A percentile compares a stretch with the other conserved stretches of the same genome.
Evolutionary conservation across 2,888 invertebrate species (phyloP).

Genomic region (Caenorhabditis japonica): DNA sequence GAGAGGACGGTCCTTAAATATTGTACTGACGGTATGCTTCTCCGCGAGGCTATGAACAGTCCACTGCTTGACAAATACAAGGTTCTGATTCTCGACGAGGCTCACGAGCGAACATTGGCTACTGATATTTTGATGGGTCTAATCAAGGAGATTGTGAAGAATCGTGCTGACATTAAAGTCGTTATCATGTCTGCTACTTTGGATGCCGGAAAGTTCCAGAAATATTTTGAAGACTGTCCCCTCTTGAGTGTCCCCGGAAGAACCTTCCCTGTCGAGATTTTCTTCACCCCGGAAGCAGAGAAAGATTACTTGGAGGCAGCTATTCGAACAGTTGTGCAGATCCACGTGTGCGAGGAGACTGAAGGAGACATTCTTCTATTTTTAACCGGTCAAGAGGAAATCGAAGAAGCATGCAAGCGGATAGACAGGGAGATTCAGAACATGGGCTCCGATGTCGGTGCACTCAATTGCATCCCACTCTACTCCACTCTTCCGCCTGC

Average conservation of each 20-base stretch:
- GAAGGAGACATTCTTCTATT: conserved; percentile 91
- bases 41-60: conserved; percentile 98
- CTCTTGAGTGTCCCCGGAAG: conserved; percentile 97
- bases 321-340: conserved; percentile 95
- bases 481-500: conserved; percentile 98
- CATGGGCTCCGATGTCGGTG: conserved; percentile 90
- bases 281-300: conserved; percentile 98
- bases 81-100: conserved; percentile 95
- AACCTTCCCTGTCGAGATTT: conserved; percentile 95
- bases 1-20: conserved; percentile 91
- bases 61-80: conserved; percentile 96
- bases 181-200: conserved; percentile 99
- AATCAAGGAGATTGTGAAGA: conserved; percentile 88
- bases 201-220: conserved; percentile 97
- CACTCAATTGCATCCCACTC: conserved; percentile 96
- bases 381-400: conserved; percentile 89
- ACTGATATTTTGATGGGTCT: conserved; percentile 99
- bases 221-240: conserved; percentile 98
- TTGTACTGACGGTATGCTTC: conserved; percentile 85
- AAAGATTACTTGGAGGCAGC: conserved; percentile 97
- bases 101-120: conserved; percentile 97
- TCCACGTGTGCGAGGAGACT: conserved; percentile 86
- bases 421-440: conserved; percentile 96
- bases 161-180: conserved; percentile 91
- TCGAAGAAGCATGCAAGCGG: conserved; percentile 98